phyloP scores from a whole-genome alignment of 2,113 vertebrate species.

The Sinocyclocheilus anophthalmus region DNA sequence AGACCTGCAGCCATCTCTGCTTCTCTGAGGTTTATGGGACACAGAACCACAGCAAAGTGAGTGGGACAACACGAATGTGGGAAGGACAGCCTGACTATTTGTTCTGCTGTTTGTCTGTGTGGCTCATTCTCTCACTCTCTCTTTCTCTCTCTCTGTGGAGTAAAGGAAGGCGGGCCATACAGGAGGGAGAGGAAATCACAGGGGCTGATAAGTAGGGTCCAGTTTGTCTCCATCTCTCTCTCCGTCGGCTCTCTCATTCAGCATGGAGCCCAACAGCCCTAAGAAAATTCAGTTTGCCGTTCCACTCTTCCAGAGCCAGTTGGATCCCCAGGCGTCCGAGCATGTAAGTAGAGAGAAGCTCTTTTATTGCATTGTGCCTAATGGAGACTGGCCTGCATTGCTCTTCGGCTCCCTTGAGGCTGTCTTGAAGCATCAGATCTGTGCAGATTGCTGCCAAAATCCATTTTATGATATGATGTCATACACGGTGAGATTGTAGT shows the following conservation, averaged over 20 bases:
- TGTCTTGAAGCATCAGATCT: conserved; percentile 25
- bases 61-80: conserved; percentile 20
- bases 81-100: neutral
- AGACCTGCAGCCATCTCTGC: conserved; percentile 7
- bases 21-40: conserved; percentile 26
- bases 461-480: conserved; percentile 32
- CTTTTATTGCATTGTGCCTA: conserved; percentile 44
- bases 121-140: conserved; percentile 40
- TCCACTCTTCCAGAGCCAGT: conserved; percentile 84
- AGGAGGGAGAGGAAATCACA: conserved; percentile 61
- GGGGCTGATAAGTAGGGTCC: conserved; percentile 65
- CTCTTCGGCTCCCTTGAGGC: conserved; percentile 15
- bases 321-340: conserved; percentile 87
- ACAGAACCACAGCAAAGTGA: conserved; percentile 20
- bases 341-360: conserved; percentile 76
- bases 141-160: conserved; percentile 70
- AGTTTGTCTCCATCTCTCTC: conserved; percentile 51
- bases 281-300: conserved; percentile 92
- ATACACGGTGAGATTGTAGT: neutral
- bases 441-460: conserved; percentile 40
- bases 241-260: conserved; percentile 43
- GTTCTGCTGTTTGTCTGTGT: conserved; percentile 28
- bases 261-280: conserved; percentile 88
- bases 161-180: conserved; percentile 75
- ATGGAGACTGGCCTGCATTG: conserved; percentile 25